phyloP scores from a whole-genome alignment of 2,797 vertebrate genomes.

The Gambelia wislizenii region DNA sequence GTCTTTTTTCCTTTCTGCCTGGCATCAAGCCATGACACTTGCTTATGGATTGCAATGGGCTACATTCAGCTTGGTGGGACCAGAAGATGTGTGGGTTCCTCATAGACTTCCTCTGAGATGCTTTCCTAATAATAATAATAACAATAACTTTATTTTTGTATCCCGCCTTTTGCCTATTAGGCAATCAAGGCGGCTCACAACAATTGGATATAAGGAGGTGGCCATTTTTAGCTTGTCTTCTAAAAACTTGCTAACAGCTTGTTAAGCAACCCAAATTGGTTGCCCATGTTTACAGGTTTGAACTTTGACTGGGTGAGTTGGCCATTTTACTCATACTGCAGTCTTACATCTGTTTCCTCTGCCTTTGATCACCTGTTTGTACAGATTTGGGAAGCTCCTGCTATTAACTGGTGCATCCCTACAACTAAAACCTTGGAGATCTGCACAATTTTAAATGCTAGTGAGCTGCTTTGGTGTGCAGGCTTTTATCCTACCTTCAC shows the following conservation, averaged over 20 bases:
- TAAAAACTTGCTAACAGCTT: background rate
- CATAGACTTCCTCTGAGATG: too few species aligned
- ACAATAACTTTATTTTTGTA: too few species aligned
- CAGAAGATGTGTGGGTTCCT: too few species aligned
- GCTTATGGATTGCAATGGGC: too few species aligned
- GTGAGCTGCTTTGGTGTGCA: conserved; percentile 39
- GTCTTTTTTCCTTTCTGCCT: too few species aligned
- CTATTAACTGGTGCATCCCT: conserved; percentile 22
- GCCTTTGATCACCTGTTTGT: background rate
- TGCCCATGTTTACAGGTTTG: fast-evolving
- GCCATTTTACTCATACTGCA: background rate
- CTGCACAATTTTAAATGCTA: conserved; percentile 27
- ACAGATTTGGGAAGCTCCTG: conserved; percentile 41
- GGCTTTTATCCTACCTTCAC: conserved; percentile 59
- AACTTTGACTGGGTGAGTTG: background rate
- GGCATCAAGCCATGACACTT: too few species aligned
- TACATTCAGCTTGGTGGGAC: too few species aligned
- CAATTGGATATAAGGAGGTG: too few species aligned
- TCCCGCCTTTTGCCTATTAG: too few species aligned
- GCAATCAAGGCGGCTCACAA: too few species aligned
- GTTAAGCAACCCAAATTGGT: background rate
- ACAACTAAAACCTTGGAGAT: conserved; percentile 39
- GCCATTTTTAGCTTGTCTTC: too few species aligned
- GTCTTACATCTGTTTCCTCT: background rate
- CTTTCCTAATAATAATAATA: too few species aligned